These are phyloP conservation scores for Scopus umbretta DNA, from an alignment of 2,113 vertebrate genomes.

Conservation along the genomic window DNA sequence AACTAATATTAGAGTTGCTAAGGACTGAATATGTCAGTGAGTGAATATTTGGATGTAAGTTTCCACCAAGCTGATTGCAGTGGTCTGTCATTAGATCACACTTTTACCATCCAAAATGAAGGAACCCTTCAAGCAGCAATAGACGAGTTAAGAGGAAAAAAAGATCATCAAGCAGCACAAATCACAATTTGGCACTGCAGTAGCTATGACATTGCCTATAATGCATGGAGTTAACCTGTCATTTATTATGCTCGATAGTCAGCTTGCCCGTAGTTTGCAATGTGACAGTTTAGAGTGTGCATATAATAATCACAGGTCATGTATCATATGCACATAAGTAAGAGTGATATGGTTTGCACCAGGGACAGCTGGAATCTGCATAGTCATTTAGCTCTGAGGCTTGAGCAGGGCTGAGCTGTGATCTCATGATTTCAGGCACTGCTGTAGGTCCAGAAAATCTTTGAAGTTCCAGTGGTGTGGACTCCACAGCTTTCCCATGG, in stretches of 20 bases:
- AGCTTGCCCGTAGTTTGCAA: neutral
- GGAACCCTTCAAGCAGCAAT: neutral
- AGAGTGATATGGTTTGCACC: neutral
- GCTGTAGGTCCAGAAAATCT: neutral
- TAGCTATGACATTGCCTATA: neutral
- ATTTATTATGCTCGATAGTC: neutral
- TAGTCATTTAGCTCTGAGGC: neutral
- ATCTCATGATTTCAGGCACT: neutral
- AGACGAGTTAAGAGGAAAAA: neutral
- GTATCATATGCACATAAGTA: neutral
- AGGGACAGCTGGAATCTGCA: neutral
- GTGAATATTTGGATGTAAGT: neutral
- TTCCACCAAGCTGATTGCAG: neutral
- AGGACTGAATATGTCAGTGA: neutral
- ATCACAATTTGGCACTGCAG: neutral
- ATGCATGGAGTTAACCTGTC: neutral
- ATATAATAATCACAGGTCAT: neutral
- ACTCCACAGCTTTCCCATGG: neutral
- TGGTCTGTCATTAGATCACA: neutral
- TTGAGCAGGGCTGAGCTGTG: neutral
- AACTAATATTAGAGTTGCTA: neutral
- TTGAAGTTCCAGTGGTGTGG: no score
- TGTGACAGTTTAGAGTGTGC: neutral
- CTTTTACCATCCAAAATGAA: neutral
- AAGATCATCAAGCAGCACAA: neutral